Evolutionary conservation across 2,113 vertebrate genomes (phyloP).

Genomic region (Proterorhinus semilunaris): DNA sequence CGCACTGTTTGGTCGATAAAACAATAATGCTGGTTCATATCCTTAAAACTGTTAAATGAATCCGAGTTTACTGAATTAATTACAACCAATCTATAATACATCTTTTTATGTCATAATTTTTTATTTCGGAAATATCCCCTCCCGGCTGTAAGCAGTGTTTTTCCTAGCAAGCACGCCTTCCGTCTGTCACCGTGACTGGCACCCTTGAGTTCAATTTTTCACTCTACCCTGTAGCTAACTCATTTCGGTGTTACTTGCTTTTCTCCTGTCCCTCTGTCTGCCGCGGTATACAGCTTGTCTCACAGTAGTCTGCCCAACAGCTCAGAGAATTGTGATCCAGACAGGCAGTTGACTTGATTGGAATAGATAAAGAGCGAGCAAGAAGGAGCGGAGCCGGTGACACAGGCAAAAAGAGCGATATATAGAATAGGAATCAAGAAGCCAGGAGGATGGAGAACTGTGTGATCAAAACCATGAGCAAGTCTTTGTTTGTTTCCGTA

Average conservation of each 20-base stretch:
- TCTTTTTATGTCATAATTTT: constrained; percentile 5
- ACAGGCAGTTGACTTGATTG: constrained; percentile 27
- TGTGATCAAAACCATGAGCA: neutral
- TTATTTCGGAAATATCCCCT: constrained; percentile 2
- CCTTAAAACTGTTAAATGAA: neutral
- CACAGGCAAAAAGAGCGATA: constrained; percentile 7
- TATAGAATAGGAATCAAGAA: constrained; percentile 21
- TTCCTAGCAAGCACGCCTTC: constrained; percentile 13
- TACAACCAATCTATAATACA: neutral
- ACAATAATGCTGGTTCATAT: no score
- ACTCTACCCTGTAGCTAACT: constrained; percentile 33
- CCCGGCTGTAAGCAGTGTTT: neutral
- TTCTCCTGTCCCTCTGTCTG: constrained; percentile 13
- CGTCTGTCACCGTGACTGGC: constrained; percentile 47
- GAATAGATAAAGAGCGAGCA: constrained; percentile 26
- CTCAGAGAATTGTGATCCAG: constrained; percentile 37
- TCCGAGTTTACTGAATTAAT: neutral
- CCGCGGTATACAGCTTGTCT: constrained; percentile 31
- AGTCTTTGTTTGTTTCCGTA: constrained; percentile 40
- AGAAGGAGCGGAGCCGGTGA: constrained; percentile 11
- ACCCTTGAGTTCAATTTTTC: constrained; percentile 32
- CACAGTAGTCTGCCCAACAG: constrained; percentile 43
- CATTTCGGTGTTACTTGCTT: constrained; percentile 23
- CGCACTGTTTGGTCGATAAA: no score
- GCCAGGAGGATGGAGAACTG: neutral